Base-by-base conservation (phyloP, 2,888 invertebrate species). In the Tenthredo notha region DNA sequence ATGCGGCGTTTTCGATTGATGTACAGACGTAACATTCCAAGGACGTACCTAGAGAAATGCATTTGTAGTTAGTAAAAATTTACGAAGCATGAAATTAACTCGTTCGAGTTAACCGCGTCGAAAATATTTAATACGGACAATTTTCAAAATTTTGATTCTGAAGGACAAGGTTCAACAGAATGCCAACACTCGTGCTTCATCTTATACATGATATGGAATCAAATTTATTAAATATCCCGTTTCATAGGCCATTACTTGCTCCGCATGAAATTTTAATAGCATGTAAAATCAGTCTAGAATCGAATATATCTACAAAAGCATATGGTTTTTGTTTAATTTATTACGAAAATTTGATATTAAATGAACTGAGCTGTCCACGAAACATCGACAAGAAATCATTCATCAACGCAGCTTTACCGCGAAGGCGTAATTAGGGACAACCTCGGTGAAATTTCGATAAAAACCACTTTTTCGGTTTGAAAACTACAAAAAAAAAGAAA, bases 1-100 rank as follows among this genome's bases (percentile, higher is more conserved):
- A 88, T 5, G 72, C 21, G 2, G 37, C 0, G 37, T 88, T 37
- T 0, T 84, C 43, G 0, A 0, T 0, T 21, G 87, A 87, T 7
- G 78, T 58, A 77, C 88, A 88, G 9, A 78, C 29, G 33, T 85
- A 86, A 83, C 89, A 89, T 77, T 85, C 25, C 47, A 89, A 85
- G 1, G 86, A 43, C 10, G 21, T 85, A 37, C 65, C 85, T 86
- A 77, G 4, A 80, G 87, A 82, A 54, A 77, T 50, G 33, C 54
- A 40, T 50, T 77, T 4, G 43, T 25, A 33, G 5, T 33, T 15
- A 18, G 29, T 18, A 7, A 47, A 74, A 12, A 47, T n/a, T 18
- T 18, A 54, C n/a, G 50, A 10, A 77, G 10, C 6, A 33, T 15
- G 33, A 15, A 25, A 33, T 18, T 77, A 15, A 37, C 18, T 77